phyloP scores from a whole-genome alignment of 92 coral and sea anemone species.

The Palythoa caribaeorum region DNA sequence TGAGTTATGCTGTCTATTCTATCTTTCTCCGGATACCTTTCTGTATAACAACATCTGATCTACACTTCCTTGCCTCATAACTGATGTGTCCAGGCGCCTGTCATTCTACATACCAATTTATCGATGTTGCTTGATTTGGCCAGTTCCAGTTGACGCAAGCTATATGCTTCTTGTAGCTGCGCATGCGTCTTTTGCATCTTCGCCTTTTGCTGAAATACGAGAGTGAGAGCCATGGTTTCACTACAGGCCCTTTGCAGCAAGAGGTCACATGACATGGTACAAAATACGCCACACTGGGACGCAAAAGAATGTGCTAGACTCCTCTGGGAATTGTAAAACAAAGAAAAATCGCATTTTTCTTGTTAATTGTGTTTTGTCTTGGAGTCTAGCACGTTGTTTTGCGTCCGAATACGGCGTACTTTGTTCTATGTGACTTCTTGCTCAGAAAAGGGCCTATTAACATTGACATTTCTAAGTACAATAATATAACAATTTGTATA shows the following conservation, averaged over 20 bases:
- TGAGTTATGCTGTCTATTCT: background rate
- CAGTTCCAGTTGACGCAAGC: slow-evolving; percentile 90
- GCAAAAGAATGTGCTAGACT: no score
- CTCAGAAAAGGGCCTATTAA: background rate
- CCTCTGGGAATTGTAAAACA: no score
- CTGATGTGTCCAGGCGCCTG: background rate
- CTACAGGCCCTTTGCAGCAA: no score
- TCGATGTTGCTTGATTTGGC: slow-evolving; percentile 97
- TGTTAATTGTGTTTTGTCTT: no score
- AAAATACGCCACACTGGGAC: no score
- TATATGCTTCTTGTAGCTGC: slow-evolving; percentile 90
- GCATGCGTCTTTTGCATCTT: slow-evolving; percentile 96
- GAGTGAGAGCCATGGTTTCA: background rate
- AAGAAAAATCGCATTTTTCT: no score
- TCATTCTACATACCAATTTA: slow-evolving; percentile 76
- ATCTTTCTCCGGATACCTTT: background rate
- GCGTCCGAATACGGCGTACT: no score
- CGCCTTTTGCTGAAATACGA: slow-evolving; percentile 76
- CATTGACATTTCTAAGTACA: no score
- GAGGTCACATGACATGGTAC: no score
- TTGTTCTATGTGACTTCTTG: no score
- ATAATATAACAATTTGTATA: background rate
- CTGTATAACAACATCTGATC: background rate
- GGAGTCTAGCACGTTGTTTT: no score
- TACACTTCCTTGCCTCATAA: background rate